Evolutionary conservation across 2,113 vertebrate genomes (phyloP).

Genomic region (Nettapus auritus): DNA sequence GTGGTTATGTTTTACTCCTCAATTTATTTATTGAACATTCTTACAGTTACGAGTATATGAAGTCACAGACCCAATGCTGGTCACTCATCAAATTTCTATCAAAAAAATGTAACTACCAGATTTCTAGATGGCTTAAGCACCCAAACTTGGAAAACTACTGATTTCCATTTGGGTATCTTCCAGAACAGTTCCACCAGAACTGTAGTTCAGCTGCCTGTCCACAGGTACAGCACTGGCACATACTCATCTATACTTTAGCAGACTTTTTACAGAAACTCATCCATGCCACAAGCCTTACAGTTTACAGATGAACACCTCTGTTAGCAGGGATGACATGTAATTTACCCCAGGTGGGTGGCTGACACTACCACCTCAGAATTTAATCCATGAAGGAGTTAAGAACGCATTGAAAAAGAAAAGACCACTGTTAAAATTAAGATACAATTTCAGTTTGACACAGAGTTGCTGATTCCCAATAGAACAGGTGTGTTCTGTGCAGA

Average conservation of each 20-base stretch:
- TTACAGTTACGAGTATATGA: accelerated
- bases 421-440: background rate
- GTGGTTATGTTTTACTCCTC: background rate
- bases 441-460: background rate
- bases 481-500: background rate
- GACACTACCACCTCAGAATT: background rate
- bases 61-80: background rate
- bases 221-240: background rate
- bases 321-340: background rate
- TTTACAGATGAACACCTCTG: background rate
- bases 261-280: background rate
- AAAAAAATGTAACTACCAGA: background rate
- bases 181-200: background rate
- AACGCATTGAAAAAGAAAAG: background rate
- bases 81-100: background rate
- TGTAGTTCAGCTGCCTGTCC: background rate
- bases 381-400: background rate
- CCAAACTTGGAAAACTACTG: background rate
- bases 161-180: background rate
- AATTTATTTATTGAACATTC: background rate
- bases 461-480: background rate
- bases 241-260: background rate
- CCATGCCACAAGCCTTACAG: background rate
- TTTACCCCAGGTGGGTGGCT: background rate
- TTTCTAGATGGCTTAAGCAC: background rate